Percentiles rank a stretch among this genome's conserved stretches.
phyloP scores from a whole-genome alignment of 2,113 vertebrate genomes.

The Phylloscopus trochiloides region DNA sequence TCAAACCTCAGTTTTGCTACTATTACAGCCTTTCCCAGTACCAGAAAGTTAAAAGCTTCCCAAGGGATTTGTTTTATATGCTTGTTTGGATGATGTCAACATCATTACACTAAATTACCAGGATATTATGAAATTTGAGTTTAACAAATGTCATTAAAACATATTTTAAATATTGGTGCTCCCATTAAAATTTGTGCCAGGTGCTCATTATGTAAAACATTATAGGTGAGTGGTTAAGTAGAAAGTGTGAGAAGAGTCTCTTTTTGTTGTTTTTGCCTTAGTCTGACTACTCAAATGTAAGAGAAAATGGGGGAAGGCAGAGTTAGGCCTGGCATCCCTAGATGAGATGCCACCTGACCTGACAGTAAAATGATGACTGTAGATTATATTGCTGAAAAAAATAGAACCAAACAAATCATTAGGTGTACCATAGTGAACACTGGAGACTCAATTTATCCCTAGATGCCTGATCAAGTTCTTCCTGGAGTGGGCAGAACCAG shows the following conservation, averaged over 20 bases:
- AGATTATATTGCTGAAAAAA: not conserved
- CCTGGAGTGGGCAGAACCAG: not conserved
- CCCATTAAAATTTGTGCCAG: not conserved
- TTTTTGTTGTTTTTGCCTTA: not conserved
- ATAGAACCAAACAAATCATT: not conserved
- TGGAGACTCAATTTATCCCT: not conserved
- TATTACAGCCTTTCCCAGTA: not conserved
- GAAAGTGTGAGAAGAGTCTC: not conserved
- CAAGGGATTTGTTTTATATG: not conserved
- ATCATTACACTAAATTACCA: not conserved
- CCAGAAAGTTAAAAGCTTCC: not conserved
- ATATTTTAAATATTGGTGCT: not conserved
- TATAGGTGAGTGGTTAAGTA: not conserved
- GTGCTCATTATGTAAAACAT: not conserved
- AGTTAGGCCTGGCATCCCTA: not conserved
- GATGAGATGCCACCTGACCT: not conserved
- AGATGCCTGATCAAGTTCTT: not conserved
- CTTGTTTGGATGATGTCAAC: not conserved
- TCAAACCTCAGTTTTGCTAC: not conserved
- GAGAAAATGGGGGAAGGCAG: not conserved
- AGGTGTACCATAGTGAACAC: not conserved
- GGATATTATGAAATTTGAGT: not conserved
- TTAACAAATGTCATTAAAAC: not conserved
- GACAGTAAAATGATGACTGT: not conserved
- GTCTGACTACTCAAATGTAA: not conserved